phyloP scores from a whole-genome alignment of 2,797 vertebrate genomes.

The Coreius guichenoti region DNA sequence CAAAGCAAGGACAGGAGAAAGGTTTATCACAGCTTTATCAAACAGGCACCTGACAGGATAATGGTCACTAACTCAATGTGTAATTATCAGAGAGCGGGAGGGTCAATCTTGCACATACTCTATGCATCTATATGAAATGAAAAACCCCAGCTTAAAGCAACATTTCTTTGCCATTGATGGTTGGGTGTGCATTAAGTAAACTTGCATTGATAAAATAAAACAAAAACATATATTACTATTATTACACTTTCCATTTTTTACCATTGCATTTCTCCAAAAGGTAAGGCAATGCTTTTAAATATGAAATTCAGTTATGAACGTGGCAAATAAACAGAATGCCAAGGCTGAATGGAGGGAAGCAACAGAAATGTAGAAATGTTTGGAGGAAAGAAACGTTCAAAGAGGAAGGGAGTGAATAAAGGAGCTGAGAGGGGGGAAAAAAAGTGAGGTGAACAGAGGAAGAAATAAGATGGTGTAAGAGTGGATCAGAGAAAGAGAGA shows the following conservation, averaged over 20 bases:
- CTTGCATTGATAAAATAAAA: not conserved
- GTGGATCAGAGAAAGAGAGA: conserved; percentile 37
- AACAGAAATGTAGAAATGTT: not conserved
- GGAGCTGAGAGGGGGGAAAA: conserved; percentile 43
- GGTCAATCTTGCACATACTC: conserved; percentile 36
- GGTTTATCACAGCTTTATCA: conserved; percentile 38
- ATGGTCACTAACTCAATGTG: conserved; percentile 36
- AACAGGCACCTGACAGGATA: conserved; percentile 31
- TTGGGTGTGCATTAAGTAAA: not conserved
- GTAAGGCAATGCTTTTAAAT: not conserved
- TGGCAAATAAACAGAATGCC: not conserved
- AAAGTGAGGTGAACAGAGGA: conserved; percentile 21
- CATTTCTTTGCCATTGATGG: not conserved
- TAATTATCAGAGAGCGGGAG: conserved; percentile 19
- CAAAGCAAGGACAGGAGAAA: conserved; percentile 30
- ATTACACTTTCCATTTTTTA: not conserved
- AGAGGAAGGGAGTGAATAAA: conserved; percentile 43
- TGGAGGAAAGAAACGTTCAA: conserved; percentile 37
- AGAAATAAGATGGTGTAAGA: conserved; percentile 43
- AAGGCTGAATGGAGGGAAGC: not conserved
- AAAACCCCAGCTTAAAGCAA: conserved; percentile 2
- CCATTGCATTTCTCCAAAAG: not conserved
- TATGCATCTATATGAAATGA: conserved; percentile 21
- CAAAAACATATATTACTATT: not conserved
- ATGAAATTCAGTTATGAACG: not conserved